Conservation (phyloP, 2,113 vertebrate species). For the Chloropsis hardwickii region DNA sequence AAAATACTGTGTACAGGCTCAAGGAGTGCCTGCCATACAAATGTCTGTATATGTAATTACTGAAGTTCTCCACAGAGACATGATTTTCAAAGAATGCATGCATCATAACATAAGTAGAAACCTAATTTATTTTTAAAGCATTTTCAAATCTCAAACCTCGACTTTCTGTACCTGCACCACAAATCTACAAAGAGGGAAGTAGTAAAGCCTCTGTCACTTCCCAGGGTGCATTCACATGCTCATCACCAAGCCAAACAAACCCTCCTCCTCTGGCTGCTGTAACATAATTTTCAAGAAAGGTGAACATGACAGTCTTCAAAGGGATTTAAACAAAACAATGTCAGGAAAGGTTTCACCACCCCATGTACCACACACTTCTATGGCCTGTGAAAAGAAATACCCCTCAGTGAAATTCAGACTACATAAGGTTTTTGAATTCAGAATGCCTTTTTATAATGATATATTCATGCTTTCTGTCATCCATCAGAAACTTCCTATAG, state of each 20-base stretch:
- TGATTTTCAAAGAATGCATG: background rate
- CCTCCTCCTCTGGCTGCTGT: background rate
- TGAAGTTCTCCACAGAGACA: background rate
- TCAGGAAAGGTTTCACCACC: background rate
- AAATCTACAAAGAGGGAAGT: background rate
- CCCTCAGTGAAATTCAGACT: background rate
- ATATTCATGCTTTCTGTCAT: conserved; percentile 2
- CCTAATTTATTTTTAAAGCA: background rate
- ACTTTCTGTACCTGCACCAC: background rate
- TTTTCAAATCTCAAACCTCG: background rate
- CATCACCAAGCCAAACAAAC: background rate
- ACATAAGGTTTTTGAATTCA: conserved; percentile 15
- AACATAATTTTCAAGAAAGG: conserved; percentile 14
- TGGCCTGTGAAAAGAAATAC: background rate
- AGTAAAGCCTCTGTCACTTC: background rate
- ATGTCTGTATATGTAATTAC: background rate
- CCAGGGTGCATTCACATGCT: background rate
- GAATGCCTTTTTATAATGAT: conserved; percentile 35
- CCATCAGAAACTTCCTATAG: conserved; percentile 1
- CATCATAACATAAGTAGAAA: background rate
- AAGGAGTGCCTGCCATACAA: background rate
- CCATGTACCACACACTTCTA: background rate
- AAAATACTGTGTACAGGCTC: background rate
- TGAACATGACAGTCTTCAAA: conserved; percentile 31
- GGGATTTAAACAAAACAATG: conserved; percentile 30